phyloP scores from a whole-genome alignment of 2,113 vertebrate genomes.

The Cyprinus carpio region DNA sequence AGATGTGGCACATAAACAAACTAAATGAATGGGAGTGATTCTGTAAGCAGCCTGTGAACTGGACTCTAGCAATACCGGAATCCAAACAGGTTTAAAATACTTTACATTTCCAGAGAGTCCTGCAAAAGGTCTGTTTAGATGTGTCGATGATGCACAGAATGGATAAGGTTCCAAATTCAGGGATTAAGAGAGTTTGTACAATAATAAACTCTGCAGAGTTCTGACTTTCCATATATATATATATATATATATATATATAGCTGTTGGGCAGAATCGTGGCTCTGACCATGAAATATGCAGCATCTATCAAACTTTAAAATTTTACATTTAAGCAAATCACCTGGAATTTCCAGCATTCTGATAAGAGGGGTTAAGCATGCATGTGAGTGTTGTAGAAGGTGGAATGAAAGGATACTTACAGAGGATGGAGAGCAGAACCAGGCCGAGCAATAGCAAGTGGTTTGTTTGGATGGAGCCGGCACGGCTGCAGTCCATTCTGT shows the following conservation, averaged over 20 bases:
- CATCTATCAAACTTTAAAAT: conserved; percentile 5
- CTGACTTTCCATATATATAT: neutral
- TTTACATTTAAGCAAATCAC: conserved; percentile 1
- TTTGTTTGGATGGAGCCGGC: conserved; percentile 74
- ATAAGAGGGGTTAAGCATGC: neutral
- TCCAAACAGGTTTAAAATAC: neutral
- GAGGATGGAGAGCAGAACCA: conserved; percentile 76
- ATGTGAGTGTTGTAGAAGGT: neutral
- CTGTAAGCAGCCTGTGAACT: neutral
- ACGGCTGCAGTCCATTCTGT: conserved; percentile 92
- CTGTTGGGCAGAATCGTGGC: neutral
- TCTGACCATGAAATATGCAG: conserved; percentile 7
- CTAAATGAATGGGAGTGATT: neutral
- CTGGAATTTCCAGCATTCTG: neutral
- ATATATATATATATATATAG: neutral
- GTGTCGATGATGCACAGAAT: neutral
- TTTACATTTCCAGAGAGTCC: neutral
- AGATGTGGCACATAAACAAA: conserved; percentile 35
- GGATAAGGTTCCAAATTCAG: neutral
- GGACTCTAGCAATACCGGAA: neutral
- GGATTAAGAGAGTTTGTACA: conserved; percentile 8
- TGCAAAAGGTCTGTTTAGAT: neutral
- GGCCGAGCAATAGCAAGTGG: conserved; percentile 71
- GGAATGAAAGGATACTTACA: conserved; percentile 73
- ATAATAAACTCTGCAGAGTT: conserved; percentile 19